phyloP scores from a whole-genome alignment of 2,797 vertebrate species.

The Malacoraja senta region DNA sequence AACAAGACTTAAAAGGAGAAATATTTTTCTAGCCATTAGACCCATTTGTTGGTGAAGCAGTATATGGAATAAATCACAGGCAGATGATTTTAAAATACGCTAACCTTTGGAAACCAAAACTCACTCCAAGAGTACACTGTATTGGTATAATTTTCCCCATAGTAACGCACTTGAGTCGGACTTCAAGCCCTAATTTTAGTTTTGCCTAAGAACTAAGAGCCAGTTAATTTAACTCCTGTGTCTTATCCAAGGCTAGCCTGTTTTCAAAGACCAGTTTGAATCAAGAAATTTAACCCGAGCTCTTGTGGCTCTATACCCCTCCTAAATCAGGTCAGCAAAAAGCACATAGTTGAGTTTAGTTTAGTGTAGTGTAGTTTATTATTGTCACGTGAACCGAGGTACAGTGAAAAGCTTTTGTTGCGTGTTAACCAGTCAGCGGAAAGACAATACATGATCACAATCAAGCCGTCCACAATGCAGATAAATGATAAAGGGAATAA shows the following conservation, averaged over 20 bases:
- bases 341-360: too few species aligned
- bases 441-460: too few species aligned
- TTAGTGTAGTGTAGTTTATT: too few species aligned
- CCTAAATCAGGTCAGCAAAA: background rate
- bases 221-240: background rate
- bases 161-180: background rate
- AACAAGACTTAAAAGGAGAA: background rate
- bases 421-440: too few species aligned
- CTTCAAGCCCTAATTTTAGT: background rate
- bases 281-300: background rate
- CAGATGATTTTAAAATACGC: background rate
- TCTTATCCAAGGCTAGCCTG: background rate
- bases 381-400: too few species aligned
- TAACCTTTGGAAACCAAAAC: background rate
- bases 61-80: background rate
- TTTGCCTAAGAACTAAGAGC: background rate
- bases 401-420: too few species aligned
- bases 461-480: too few species aligned
- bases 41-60: background rate
- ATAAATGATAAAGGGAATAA: too few species aligned
- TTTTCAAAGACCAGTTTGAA: background rate
- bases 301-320: too few species aligned
- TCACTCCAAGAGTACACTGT: background rate
- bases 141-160: background rate
- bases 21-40: background rate